Conservation (phyloP, 2,113 vertebrate species). For the Sylvietta virens region DNA sequence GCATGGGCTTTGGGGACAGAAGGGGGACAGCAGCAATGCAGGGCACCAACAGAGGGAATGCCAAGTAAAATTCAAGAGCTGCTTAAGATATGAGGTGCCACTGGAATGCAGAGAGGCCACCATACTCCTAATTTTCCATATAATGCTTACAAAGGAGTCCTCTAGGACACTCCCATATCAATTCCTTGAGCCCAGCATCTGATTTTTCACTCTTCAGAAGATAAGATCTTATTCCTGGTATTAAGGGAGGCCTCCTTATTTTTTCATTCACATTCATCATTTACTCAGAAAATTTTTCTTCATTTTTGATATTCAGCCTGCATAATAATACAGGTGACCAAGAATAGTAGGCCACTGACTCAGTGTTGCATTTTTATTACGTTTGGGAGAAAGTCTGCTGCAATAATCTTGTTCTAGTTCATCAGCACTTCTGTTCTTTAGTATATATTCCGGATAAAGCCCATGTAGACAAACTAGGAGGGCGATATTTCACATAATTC, state of each 20-base stretch:
- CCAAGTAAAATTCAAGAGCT: not conserved
- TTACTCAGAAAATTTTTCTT: not conserved
- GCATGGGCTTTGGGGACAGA: not conserved
- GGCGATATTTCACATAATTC: not conserved
- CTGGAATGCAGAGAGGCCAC: not conserved
- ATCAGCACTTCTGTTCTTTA: not conserved
- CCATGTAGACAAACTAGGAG: not conserved
- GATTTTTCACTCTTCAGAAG: not conserved
- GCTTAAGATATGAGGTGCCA: not conserved
- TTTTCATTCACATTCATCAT: not conserved
- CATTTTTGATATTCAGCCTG: not conserved
- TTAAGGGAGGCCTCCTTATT: not conserved
- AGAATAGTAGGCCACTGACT: not conserved
- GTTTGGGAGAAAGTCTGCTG: not conserved
- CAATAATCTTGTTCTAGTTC: not conserved
- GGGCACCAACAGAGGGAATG: rapidly evolving
- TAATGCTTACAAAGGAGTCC: not conserved
- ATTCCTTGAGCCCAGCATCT: not conserved
- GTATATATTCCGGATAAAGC: not conserved
- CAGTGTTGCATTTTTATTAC: not conserved
- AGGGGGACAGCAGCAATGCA: rapidly evolving
- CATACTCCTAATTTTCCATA: not conserved
- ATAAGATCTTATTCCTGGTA: not conserved
- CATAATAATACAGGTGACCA: not conserved
- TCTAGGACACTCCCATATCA: not conserved